Evolutionary conservation across 2,888 invertebrate species (phyloP), one percentile per base, ranked within the genome.

Genomic region (Mesochorus sp.): DNA sequence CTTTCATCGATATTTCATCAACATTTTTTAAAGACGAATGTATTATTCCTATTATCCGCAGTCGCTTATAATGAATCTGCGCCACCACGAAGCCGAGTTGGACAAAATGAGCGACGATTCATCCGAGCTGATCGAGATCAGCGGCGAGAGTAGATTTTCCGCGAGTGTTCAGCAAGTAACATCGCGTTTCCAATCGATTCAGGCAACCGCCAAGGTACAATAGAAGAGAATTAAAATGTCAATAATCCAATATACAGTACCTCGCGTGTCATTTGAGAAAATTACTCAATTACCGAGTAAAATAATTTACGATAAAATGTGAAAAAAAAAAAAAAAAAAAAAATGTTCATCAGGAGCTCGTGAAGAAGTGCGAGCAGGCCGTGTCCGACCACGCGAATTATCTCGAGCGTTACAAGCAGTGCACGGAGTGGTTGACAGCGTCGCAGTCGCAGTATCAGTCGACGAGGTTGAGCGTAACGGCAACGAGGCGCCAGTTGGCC

Each of bases 341-440:
- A 37, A n/a, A 19, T 67, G 14, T 10, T 26, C 72, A 81, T 3
- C 76, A 93, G 93, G 97, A 98, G 91, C 94, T 98, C 28, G 94
- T 97, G 0, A 97, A 97, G 90, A 98, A 97, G 91, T 97, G 97
- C 86, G 97, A 97, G 85, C 96, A 97, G 92, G 95, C 97, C 3
- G 95, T 96, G 0, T 93, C 93, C 66, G 97, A 97, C 87, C 97
- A 98, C 84, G 94, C 94, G 78, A 92, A 93, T 0, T 97, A 95
- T 87, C 94, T 95, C 85, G 96, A 96, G 0, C 97, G 97, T 84
- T 97, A 97, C 87, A 95, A 95, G 70, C 95, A 96, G 87, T 97
- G 96, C 84, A 93, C 94, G 0, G 95, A 96, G 83, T 97, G 96
- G 95, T 92, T 97, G 26, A 93, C 95, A 70, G 92, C 94, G 44